Evolutionary conservation across 53 echinoderm and acorn worm genomes (phyloP).

Genomic region (Hippasteria phrygiana): DNA sequence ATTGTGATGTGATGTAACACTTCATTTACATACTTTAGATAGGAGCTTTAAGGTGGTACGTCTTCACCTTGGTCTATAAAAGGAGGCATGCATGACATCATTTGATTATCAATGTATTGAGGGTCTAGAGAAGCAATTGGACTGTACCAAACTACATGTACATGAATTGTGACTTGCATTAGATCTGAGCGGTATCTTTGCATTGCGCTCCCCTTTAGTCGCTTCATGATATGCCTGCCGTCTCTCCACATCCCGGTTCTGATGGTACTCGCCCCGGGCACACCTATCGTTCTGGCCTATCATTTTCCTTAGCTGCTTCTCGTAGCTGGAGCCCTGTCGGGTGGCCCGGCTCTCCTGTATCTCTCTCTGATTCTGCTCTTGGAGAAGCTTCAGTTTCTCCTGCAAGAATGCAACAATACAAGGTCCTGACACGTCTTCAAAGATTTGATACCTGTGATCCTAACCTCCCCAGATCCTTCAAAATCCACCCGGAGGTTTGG

Average conservation of each 20-base stretch:
- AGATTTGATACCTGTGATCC: too few species aligned
- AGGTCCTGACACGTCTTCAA: too few species aligned
- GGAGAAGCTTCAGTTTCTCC: slow-evolving; percentile 66
- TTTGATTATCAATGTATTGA: too few species aligned
- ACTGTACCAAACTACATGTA: background rate
- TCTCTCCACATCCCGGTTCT: slow-evolving; percentile 61
- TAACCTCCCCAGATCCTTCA: too few species aligned
- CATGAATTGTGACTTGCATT: slow-evolving; percentile 56
- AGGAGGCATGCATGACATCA: too few species aligned
- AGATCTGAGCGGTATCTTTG: slow-evolving; percentile 67
- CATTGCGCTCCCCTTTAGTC: slow-evolving; percentile 53
- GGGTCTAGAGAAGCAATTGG: too few species aligned
- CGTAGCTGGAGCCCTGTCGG: slow-evolving; percentile 66
- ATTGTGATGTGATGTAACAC: too few species aligned
- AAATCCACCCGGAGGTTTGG: too few species aligned
- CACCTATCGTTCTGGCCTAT: slow-evolving; percentile 42
- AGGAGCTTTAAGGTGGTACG: too few species aligned
- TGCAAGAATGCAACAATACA: slow-evolving; percentile 1
- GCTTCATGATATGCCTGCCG: slow-evolving; percentile 64
- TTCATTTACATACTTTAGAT: too few species aligned
- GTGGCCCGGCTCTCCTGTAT: slow-evolving; percentile 36
- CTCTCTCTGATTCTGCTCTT: slow-evolving; percentile 63
- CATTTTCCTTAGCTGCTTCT: slow-evolving; percentile 64
- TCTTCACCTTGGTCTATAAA: too few species aligned
- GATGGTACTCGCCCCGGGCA: slow-evolving; percentile 70